Base-by-base conservation (phyloP, 1,140 invertebrate species). In the Halictus rubicundus region DNA sequence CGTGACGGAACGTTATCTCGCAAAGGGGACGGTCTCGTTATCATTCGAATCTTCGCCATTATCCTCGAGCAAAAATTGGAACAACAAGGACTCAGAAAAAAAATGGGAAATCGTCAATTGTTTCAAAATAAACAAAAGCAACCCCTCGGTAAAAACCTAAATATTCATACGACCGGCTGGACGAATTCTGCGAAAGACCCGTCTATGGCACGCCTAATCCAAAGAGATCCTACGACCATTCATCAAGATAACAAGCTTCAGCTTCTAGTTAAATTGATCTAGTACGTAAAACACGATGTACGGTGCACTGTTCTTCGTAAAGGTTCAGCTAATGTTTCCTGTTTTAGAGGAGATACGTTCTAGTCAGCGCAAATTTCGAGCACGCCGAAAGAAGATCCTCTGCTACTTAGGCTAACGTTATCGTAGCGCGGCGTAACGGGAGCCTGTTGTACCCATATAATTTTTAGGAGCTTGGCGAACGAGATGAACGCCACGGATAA, bases 31-130 rank as follows among this genome's bases (percentile, higher is more conserved):
- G 21, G 68, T 60, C 42, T 78, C 69, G 77, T 78, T 70, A 73
- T 78, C 77, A 54, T 78, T 72, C 73, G 69, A 73, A 78, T 78
- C 75, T 68, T 68, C 70, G 63, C 75, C 46, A 70, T 78, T 63
- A 63, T 63, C 75, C 75, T 52, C n/a, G 39, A 23, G 14, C n/a
- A 5, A 4, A 42, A 68, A 68, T 75, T 68, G 16, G 54, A 63
- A 61, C 63, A 70, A 61, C 57, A 78, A n/a, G 57, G 32, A 52
- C 68, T 21, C 5, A 5, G 19, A n/a, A 6, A n/a, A n/a, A 54
- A 7, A 46, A 46, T 23, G 19, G 60, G n/a, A 46, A 10, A 21
- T 1, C 42, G 27, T 1, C 6, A 23, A 52, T 59, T 59, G 64
- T 46, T 46, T 9, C 10, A 14, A 8, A 16, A 2, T 19, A 8